Evolutionary conservation across 2,888 invertebrate genomes (phyloP), one percentile per base, ranked within the genome.

Genomic region (Heliconius ismenius): DNA sequence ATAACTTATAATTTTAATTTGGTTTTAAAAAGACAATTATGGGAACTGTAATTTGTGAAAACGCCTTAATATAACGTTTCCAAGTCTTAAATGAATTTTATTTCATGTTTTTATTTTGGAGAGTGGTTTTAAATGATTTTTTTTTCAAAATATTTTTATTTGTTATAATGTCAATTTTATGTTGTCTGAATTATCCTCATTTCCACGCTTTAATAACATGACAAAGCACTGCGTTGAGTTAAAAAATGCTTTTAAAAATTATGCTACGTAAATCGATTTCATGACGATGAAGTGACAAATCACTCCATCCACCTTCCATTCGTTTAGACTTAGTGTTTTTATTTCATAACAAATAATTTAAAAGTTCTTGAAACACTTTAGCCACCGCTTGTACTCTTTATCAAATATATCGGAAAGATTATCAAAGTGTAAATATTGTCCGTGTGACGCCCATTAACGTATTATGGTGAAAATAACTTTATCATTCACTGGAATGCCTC

Each of bases 381-480:
- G 32, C 28, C 11, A 36, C 0, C 74, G 76, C 81, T 79, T 77
- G 82, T 85, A 81, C 82, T 13, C 67, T 73, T 76, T 85, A 84
- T 82, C 82, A 81, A 36, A 73, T 81, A 82, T 83, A 83, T 79
- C 70, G 69, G 75, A 72, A 76, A 80, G 90, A 86, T 90, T 91
- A 82, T 83, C 82, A 81, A 81, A 81, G 84, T 87, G 86, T 85
- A 91, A 92, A 92, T 88, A 89, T 90, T 90, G 86, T 85, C 86
- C 76, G 76, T 83, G 81, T 91, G 92, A 91, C 91, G 90, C 82
- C 77, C 74, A 81, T 82, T 81, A 82, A 83, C 83, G 83, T 75
- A 75, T 82, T 83, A 82, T 83, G 81, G 81, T 80, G 83, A 82
- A 83, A 83, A 84, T 82, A 86, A 85, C 83, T 81, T 83, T 79